These are phyloP conservation scores for Conger conger DNA, from an alignment of 2,113 vertebrate genomes.

Conservation along the genomic window DNA sequence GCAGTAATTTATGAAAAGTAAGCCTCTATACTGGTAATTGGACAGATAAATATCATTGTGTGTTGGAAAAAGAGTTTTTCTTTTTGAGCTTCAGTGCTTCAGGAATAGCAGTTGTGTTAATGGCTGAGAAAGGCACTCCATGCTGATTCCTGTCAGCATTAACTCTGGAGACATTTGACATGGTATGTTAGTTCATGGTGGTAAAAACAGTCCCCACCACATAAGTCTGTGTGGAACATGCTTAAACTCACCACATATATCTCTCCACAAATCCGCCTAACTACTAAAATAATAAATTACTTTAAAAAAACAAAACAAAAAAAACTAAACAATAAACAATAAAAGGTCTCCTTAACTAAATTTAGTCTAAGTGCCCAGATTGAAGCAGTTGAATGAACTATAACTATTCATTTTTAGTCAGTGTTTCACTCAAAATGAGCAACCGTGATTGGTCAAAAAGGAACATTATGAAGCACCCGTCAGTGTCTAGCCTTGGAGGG, in stretches of 20 bases:
- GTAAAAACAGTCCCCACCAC: neutral
- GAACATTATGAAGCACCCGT: too few species aligned
- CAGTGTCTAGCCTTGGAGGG: too few species aligned
- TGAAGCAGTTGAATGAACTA: too few species aligned
- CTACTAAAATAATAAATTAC: neutral
- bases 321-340: neutral
- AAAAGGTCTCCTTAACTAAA: neutral
- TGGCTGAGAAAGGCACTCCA: neutral
- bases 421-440: too few species aligned
- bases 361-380: too few species aligned
- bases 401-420: too few species aligned
- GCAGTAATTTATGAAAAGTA: constrained; percentile 8
- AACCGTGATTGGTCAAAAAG: too few species aligned
- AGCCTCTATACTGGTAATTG: neutral
- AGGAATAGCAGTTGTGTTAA: neutral
- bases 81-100: neutral
- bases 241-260: neutral
- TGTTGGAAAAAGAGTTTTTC: neutral
- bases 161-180: neutral
- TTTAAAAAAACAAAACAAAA: too few species aligned
- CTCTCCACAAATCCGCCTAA: neutral
- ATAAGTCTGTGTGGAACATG: neutral
- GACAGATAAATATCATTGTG: neutral
- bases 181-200: neutral
- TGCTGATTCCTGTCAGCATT: neutral